Conservation (phyloP, 1,140 invertebrate species). For the Aphelenchoides besseyi region DNA sequence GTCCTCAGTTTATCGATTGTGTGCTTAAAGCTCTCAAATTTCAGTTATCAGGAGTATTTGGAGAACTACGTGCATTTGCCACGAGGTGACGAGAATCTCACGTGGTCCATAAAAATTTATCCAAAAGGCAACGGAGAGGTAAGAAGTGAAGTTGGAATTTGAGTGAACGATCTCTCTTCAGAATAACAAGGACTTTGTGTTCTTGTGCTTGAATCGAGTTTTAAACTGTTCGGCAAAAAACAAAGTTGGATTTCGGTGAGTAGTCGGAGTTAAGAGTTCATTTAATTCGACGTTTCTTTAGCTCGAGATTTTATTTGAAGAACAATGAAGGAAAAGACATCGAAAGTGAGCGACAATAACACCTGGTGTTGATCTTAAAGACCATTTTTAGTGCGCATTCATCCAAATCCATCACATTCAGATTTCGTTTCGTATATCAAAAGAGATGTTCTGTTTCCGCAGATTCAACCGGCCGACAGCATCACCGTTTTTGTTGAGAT, state of each 20-base stretch:
- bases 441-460: conserved; percentile 60
- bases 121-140: conserved; percentile 61
- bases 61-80: conserved; percentile 60
- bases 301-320: conserved; percentile 58
- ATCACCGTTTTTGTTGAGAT: conserved; percentile 62
- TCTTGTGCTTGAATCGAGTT: conserved; percentile 59
- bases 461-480: conserved; percentile 57
- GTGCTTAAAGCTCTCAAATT: conserved; percentile 19
- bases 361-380: neutral
- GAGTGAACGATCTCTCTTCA: neutral
- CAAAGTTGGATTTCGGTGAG: conserved; percentile 60
- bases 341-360: conserved; percentile 27
- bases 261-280: neutral
- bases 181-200: conserved; percentile 62
- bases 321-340: conserved; percentile 61
- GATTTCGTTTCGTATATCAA: conserved; percentile 63
- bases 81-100: conserved; percentile 55
- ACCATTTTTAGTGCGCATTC: conserved; percentile 54
- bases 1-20: neutral
- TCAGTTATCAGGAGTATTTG: conserved; percentile 59
- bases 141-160: conserved; percentile 22
- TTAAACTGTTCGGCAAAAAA: conserved; percentile 43
- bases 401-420: conserved; percentile 62
- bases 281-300: conserved; percentile 17
- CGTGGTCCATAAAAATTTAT: conserved; percentile 63